phyloP scores from a whole-genome alignment of 2,113 vertebrate species.

The Arothron firmamentum region DNA sequence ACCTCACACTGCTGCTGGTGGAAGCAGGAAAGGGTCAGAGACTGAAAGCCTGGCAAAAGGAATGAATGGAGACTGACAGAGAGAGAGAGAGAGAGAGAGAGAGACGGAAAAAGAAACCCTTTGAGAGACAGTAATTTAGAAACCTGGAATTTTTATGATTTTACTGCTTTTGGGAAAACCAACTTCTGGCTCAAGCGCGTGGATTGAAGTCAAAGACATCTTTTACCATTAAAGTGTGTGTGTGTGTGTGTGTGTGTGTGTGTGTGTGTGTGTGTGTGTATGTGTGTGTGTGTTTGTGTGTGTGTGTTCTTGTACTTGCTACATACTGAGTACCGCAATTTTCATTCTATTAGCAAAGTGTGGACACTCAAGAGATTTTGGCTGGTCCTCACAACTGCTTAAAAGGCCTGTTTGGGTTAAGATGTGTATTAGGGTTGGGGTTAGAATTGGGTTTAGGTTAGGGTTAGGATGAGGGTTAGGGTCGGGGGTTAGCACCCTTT shows the following conservation, averaged over 20 bases:
- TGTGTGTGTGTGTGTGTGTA: background rate
- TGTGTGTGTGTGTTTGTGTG: background rate
- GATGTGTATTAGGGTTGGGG: too few species aligned
- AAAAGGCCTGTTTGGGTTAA: too few species aligned
- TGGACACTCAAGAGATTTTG: too few species aligned
- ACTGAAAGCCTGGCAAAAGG: constrained; percentile 51
- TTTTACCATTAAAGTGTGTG: constrained; percentile 47
- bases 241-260: constrained; percentile 5
- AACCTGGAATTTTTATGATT: constrained; percentile 67
- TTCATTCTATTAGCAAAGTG: too few species aligned
- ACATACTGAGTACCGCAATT: too few species aligned
- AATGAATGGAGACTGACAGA: constrained; percentile 48
- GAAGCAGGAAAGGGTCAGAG: constrained; percentile 67
- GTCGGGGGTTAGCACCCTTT: too few species aligned
- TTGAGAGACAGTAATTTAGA: constrained; percentile 61
- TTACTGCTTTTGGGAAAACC: constrained; percentile 72
- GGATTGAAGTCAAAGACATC: constrained; percentile 56
- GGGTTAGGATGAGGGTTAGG: too few species aligned
- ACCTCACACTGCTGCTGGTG: constrained; percentile 69
- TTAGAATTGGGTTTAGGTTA: too few species aligned
- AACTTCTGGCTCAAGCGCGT: constrained; percentile 41
- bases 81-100: constrained; percentile 45
- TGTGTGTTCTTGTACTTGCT: too few species aligned
- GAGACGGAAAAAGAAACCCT: constrained; percentile 53
- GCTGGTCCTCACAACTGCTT: too few species aligned